Evolutionary conservation across 1,140 invertebrate species (phyloP).

Genomic region (Pseudomyrmex sp.): DNA sequence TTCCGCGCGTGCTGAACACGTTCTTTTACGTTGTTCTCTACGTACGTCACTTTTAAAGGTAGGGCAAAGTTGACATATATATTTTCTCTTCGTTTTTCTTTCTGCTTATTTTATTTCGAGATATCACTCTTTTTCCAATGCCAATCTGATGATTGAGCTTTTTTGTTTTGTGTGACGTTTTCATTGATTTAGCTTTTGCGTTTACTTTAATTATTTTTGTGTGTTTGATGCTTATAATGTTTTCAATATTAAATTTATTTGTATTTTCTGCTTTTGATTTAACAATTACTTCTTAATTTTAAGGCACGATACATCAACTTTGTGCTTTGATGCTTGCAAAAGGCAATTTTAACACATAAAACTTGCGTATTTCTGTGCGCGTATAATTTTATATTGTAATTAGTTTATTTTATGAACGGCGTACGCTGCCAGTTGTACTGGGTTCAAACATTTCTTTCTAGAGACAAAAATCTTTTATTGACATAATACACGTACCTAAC

Average conservation of each 20-base stretch:
- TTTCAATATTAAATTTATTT: neutral
- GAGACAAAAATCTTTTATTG: too few relatives aligned
- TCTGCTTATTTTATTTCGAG: neutral
- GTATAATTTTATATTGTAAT: too few relatives aligned
- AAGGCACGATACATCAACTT: too few relatives aligned
- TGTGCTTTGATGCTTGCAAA: too few relatives aligned
- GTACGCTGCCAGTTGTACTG: too few relatives aligned
- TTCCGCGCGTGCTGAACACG: conserved; percentile 2
- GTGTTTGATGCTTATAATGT: neutral
- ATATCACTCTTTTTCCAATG: neutral
- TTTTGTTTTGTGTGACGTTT: neutral
- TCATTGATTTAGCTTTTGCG: neutral
- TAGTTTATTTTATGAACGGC: too few relatives aligned
- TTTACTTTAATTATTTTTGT: neutral
- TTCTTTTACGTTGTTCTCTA: conserved; percentile 25
- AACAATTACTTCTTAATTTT: too few relatives aligned
- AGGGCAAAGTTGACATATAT: conserved; percentile 16
- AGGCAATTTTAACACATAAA: too few relatives aligned
- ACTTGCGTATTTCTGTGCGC: too few relatives aligned
- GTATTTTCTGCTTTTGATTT: too few relatives aligned
- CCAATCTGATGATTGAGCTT: neutral
- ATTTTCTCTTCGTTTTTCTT: neutral
- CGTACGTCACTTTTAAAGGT: conserved; percentile 27
- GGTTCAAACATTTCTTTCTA: too few relatives aligned
- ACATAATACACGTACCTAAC: too few relatives aligned